Conservation (phyloP, 2,113 vertebrate species). For the Forbesichthys papilliferus region DNA sequence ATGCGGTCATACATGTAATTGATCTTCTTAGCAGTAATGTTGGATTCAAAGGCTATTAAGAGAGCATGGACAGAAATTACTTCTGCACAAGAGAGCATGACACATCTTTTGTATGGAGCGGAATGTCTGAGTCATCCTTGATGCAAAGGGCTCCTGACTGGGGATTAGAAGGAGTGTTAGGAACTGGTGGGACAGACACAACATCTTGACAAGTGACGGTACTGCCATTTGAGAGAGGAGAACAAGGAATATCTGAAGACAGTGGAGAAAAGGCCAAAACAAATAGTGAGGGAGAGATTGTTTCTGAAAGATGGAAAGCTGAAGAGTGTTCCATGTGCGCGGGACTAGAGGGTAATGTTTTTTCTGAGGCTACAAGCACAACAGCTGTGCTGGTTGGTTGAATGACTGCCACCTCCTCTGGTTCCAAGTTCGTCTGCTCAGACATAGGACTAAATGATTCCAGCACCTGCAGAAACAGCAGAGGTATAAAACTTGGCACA, state of each 20-base stretch:
- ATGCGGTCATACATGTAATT: neutral
- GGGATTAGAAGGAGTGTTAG: constrained; percentile 19
- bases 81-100: constrained; percentile 13
- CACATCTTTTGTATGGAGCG: constrained; percentile 17
- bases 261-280: constrained; percentile 14
- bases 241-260: constrained; percentile 41
- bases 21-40: no score
- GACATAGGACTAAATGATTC: constrained; percentile 69
- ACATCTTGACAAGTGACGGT: constrained; percentile 20
- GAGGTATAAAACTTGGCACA: constrained; percentile 46
- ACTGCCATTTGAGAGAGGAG: constrained; percentile 31
- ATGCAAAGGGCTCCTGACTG: constrained; percentile 20
- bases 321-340: constrained; percentile 28
- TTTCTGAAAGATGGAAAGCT: constrained; percentile 25
- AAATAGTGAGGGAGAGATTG: constrained; percentile 7
- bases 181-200: constrained; percentile 20
- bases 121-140: constrained; percentile 35
- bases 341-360: constrained; percentile 34
- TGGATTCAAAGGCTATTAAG: no score
- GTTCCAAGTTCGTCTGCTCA: constrained; percentile 61
- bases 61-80: neutral
- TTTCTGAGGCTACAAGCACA: constrained; percentile 40
- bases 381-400: constrained; percentile 34
- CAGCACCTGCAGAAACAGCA: constrained; percentile 80
- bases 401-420: constrained; percentile 52